These are phyloP conservation scores for Chroicocephalus ridibundus DNA, from an alignment of 2,113 vertebrate species.

Conservation along the genomic window DNA sequence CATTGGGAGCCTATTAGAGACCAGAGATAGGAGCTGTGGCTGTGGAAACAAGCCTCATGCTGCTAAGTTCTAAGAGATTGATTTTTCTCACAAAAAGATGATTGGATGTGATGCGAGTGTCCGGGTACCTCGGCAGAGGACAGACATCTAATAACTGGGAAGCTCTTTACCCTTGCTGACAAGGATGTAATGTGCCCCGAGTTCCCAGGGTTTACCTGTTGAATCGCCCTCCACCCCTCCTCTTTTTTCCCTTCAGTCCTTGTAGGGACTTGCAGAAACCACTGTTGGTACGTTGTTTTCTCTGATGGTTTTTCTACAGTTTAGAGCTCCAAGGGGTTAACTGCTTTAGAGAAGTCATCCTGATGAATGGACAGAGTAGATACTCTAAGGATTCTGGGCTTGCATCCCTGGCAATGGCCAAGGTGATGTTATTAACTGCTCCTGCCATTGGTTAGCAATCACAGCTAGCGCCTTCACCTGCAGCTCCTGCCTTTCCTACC, in stretches of 20 bases:
- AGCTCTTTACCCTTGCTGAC: background rate
- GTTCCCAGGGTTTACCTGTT: background rate
- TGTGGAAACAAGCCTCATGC: background rate
- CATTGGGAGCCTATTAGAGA: background rate
- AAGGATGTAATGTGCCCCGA: background rate
- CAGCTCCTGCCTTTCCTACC: background rate
- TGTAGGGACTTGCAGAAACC: background rate
- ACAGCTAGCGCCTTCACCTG: background rate
- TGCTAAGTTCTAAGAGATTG: background rate
- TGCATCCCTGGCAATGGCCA: background rate
- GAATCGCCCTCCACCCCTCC: background rate
- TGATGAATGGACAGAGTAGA: background rate
- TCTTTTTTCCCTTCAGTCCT: background rate
- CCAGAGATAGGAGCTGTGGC: background rate
- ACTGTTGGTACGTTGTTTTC: accelerated
- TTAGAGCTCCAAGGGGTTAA: background rate
- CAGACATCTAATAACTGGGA: background rate
- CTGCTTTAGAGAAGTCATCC: background rate
- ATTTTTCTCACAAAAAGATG: background rate
- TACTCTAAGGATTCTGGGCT: background rate
- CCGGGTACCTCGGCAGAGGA: background rate
- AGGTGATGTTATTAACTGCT: background rate
- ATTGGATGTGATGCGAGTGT: background rate
- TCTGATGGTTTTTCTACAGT: background rate
- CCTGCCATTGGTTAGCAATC: background rate